Base-by-base conservation (phyloP, 1,140 invertebrate species). In the Neuroterus valhalla region DNA sequence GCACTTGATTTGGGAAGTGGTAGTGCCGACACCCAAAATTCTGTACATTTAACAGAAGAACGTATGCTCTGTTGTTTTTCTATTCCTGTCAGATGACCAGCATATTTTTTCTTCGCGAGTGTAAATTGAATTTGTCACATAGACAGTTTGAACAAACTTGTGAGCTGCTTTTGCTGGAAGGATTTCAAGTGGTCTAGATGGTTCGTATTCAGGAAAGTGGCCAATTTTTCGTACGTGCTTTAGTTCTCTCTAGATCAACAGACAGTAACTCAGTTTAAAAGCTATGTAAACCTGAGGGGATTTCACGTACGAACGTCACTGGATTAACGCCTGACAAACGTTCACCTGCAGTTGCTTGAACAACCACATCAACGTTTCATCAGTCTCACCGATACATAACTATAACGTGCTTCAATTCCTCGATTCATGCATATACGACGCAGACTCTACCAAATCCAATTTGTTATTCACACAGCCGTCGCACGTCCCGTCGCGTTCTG, bases 381-480 rank as follows among this genome's bases (percentile, higher is more conserved):
- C 55, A 62, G 55, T 31, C 2, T 15, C 11, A 12, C 3, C 23
- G 26, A 17, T 15, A 62, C 23, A 62, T 31, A 38, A n/a, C 23
- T 31, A 62, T 31, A 62, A 48, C 46, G 46, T 48, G 15, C 6
- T 62, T 31, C 23, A 62, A 38, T 26, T 31, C 12, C 21, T 21
- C 45, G 21, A 21, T 23, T 69, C 68, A 21, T 21, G 11, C 44
- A 48, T 46, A 14, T 23, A 23, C 75, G 66, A 66, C 66, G 76
- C 70, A 74, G 70, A 68, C 66, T 76, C 74, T 38, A 78, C 73
- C 73, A 72, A 78, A 81, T 78, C 76, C 78, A 80, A 80, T 80
- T 80, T 76, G 76, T 76, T 78, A 80, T 78, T 80, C 72, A 76
- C 76, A 78, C 74, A 77, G 72, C 77, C 78, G 75, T 71, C 72